Percentiles rank a stretch among this genome's conserved stretches.
Evolutionary conservation across 2,113 vertebrate genomes (phyloP).

Genomic region (Numida meleagris): DNA sequence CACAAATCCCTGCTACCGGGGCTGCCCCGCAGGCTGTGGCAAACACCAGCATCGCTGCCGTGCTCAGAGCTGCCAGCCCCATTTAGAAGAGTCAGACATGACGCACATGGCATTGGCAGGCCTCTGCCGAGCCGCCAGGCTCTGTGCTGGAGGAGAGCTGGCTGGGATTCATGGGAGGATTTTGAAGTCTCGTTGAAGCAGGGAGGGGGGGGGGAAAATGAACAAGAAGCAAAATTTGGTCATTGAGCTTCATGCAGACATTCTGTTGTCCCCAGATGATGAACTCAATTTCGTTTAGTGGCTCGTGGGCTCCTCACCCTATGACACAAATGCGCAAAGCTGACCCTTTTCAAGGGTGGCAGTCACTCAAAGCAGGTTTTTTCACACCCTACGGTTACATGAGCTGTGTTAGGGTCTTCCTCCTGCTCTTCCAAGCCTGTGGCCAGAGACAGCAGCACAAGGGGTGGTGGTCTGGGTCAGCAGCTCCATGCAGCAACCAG

Average conservation of each 20-base stretch:
- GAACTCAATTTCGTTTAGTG: background rate
- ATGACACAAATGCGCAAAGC: too few species aligned
- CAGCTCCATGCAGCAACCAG: accelerated
- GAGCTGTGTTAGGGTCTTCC: background rate
- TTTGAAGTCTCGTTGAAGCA: background rate
- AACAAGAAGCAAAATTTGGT: background rate
- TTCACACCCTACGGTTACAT: background rate
- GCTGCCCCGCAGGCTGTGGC: accelerated
- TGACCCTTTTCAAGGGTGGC: background rate
- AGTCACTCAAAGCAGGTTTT: background rate
- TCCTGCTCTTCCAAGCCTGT: accelerated
- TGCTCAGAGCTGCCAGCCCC: background rate
- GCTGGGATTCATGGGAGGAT: background rate
- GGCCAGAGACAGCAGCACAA: background rate
- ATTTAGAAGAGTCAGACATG: background rate
- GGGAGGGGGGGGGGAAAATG: background rate
- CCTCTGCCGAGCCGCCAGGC: background rate
- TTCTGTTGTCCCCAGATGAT: background rate
- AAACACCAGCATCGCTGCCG: accelerated
- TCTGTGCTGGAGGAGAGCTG: background rate
- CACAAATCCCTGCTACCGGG: accelerated
- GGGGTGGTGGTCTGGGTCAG: background rate
- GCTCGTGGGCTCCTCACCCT: background rate
- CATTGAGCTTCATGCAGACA: background rate
- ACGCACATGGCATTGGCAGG: accelerated